Evolutionary conservation across 2,888 invertebrate species (phyloP), one percentile per base, ranked within the genome.

Genomic region (Phalangium opilio): DNA sequence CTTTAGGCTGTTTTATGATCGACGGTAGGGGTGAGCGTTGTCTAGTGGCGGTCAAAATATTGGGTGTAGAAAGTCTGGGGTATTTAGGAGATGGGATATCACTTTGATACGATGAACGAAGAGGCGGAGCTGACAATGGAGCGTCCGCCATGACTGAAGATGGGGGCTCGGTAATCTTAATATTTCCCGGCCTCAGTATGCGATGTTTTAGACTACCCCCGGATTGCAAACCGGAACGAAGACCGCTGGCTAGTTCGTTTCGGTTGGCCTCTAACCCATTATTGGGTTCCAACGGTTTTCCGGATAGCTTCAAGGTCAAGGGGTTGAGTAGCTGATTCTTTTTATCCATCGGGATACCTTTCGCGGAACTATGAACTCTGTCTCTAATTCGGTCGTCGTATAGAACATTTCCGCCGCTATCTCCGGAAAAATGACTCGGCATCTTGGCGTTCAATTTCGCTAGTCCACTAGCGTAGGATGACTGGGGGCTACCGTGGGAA

Each of bases 161-260:
- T 52, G 51, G 46, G 49, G 49, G 47, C 33, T 50, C 50, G 21
- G 50, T 40, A 39, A 52, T 53, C 40, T 48, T 44, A 41, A 57
- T 56, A 41, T 59, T 59, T 21, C 65, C 62, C 27, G 75, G 74
- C 47, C 75, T 67, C 52, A 76, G 64, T 54, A 77, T 72, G 52
- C 76, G 66, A 61, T 77, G 76, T 60, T 77, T 77, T 43, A 76
- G 61, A 43, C 75, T 75, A 21, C 76, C 75, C 61, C 27, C 27
- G 27, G 27, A 27, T 27, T 75, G 75, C 56, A 75, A 75, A 33
- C 76, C 76, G 14, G 69, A 69, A 36, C 73, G 73, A 41, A 73
- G 69, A 49, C 58, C 56, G 64, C 79, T 49, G 11, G 27, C 27
- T 27, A 27, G 8, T 27, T 27, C 27, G 27, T 27, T 27, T 27